These are phyloP conservation scores for Dufourea novaeangliae DNA, from an alignment of 1,140 invertebrate genomes.

Conservation along the genomic window DNA sequence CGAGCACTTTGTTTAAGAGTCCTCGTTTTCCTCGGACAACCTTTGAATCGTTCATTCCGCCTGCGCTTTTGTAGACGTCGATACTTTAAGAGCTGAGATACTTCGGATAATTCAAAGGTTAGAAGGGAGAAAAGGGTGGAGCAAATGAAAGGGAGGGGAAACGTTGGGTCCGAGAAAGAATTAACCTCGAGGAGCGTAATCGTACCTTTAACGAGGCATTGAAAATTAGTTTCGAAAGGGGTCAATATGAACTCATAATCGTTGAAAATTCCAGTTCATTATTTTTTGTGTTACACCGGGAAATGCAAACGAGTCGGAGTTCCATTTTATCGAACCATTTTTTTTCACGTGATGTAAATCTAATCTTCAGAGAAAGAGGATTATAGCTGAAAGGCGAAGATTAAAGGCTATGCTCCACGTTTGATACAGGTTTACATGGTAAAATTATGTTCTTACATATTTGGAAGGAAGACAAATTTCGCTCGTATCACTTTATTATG, in stretches of 20 bases:
- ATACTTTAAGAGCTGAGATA: conserved; percentile 45
- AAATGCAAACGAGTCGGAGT: not conserved
- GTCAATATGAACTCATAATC: too few relatives aligned
- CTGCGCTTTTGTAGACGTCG: conserved; percentile 40
- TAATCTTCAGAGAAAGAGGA: too few relatives aligned
- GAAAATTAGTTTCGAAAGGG: too few relatives aligned
- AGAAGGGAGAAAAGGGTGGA: not conserved
- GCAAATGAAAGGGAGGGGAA: not conserved
- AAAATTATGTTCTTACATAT: too few relatives aligned
- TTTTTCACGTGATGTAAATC: too few relatives aligned
- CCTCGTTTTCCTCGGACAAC: conserved; percentile 44
- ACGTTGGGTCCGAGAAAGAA: not conserved
- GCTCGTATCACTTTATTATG: too few relatives aligned
- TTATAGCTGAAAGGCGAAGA: too few relatives aligned
- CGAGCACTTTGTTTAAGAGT: conserved; percentile 38
- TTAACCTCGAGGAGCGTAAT: not conserved
- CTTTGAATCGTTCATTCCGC: conserved; percentile 50
- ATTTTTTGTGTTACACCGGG: not conserved
- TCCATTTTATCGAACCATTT: not conserved
- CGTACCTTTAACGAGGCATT: not conserved
- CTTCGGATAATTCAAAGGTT: conserved; percentile 26
- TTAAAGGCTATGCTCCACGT: too few relatives aligned
- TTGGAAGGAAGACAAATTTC: too few relatives aligned
- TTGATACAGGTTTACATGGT: too few relatives aligned
- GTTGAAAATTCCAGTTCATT: not conserved